phyloP scores from a whole-genome alignment of 2,888 invertebrate genomes.

The Fragum whitleyi region DNA sequence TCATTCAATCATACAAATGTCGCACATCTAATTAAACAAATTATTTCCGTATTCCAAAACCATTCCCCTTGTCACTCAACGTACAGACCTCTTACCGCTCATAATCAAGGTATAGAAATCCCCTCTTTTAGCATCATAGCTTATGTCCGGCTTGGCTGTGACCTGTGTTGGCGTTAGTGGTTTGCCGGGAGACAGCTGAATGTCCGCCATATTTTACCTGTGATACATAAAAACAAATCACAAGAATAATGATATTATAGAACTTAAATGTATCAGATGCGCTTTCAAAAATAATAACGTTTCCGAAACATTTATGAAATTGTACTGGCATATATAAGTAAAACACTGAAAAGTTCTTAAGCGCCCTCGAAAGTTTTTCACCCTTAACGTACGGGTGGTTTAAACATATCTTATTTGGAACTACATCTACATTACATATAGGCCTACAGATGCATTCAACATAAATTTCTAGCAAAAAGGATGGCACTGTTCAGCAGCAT shows the following conservation, averaged over 20 bases:
- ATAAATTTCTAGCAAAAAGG: too few species aligned
- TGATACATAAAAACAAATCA: not conserved
- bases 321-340: not conserved
- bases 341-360: too few species aligned
- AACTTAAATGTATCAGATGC: not conserved
- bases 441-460: too few species aligned
- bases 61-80: too few species aligned
- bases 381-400: not conserved
- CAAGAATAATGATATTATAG: not conserved
- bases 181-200: conserved; percentile 87
- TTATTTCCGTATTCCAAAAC: too few species aligned
- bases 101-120: conserved; percentile 91
- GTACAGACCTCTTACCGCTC: conserved; percentile 93
- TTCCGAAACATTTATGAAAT: not conserved
- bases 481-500: too few species aligned
- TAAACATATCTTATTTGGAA: too few species aligned
- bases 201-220: conserved; percentile 75
- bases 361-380: not conserved
- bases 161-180: conserved; percentile 90
- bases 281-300: not conserved
- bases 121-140: conserved; percentile 87
- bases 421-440: too few species aligned
- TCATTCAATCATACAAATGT: too few species aligned
- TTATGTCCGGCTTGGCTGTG: conserved; percentile 90
- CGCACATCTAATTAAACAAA: too few species aligned